Conservation (phyloP, 2,888 invertebrate species). For the Pachycephus smyrnensis region DNA sequence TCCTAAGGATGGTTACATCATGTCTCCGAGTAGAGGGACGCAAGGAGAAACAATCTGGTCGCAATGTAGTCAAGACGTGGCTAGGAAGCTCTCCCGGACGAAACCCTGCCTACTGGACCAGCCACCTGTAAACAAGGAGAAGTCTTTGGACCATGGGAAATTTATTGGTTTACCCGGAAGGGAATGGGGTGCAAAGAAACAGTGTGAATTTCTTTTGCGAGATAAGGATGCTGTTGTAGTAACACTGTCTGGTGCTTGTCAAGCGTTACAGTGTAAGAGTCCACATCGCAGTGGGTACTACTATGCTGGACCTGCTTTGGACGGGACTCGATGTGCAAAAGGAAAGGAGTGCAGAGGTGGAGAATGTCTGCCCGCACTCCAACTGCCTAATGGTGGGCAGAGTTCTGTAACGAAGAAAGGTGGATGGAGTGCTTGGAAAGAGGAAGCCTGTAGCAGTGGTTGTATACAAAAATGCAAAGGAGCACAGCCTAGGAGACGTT, state of each 20-base stretch:
- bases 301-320: conserved; percentile 84
- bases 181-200: conserved; percentile 79
- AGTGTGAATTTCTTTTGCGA: conserved; percentile 79
- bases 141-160: conserved; percentile 71
- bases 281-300: conserved; percentile 81
- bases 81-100: conserved; percentile 64
- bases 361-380: conserved; percentile 43
- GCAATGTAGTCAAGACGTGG: conserved; percentile 77
- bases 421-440: conserved; percentile 77
- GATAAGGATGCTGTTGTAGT: conserved; percentile 76
- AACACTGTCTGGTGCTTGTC: conserved; percentile 70
- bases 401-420: conserved; percentile 65
- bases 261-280: conserved; percentile 78
- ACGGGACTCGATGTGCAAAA: conserved; percentile 80
- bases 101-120: conserved; percentile 73
- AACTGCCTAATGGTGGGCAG: conserved; percentile 13
- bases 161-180: conserved; percentile 77
- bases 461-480: conserved; percentile 76
- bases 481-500: conserved; percentile 70
- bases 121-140: conserved; percentile 64
- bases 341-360: conserved; percentile 70
- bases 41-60: conserved; percentile 85
- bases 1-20: conserved; percentile 82
- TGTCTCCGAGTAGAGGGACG: conserved; percentile 85
- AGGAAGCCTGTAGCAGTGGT: conserved; percentile 74